These are phyloP conservation scores for Gnathonemus echidnorhynchus DNA, from an alignment of 2,113 vertebrate genomes.

Conservation along the genomic window DNA sequence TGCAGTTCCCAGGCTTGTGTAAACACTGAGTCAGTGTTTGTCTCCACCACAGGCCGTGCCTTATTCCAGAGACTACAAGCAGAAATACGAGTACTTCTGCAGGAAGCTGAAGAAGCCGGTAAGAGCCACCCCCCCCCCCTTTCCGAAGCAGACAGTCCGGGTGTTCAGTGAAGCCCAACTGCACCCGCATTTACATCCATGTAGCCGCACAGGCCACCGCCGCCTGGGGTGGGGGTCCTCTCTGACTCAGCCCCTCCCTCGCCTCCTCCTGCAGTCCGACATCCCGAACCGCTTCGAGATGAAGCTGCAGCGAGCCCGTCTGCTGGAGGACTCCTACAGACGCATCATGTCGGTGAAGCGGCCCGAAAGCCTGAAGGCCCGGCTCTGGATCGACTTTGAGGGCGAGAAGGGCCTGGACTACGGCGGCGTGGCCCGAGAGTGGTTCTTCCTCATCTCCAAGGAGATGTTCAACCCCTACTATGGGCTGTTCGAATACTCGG, in stretches of 20 bases:
- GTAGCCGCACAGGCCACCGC: not conserved
- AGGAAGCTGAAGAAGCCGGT: constrained; percentile 96
- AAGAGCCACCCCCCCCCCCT: constrained; percentile 21
- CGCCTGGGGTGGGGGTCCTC: not conserved
- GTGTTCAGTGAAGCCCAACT: not conserved
- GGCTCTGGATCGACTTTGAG: constrained; percentile 95
- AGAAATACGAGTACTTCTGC: constrained; percentile 97
- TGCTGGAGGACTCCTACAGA: constrained; percentile 92
- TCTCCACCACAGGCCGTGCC: constrained; percentile 79
- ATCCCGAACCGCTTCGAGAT: constrained; percentile 96
- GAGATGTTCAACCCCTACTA: constrained; percentile 93
- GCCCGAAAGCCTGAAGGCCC: constrained; percentile 83
- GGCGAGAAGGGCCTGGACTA: constrained; percentile 89
- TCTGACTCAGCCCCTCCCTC: not conserved
- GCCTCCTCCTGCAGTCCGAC: constrained; percentile 62
- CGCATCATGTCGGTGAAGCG: constrained; percentile 83
- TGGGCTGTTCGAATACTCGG: constrained; percentile 86
- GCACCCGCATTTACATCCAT: not conserved
- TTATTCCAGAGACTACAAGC: constrained; percentile 98
- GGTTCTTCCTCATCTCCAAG: constrained; percentile 88
- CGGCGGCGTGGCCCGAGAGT: constrained; percentile 84
- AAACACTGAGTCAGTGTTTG: not conserved
- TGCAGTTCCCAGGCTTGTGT: not conserved
- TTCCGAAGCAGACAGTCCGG: not conserved
- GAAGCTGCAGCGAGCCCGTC: constrained; percentile 75